These are phyloP conservation scores for Drosophila setifemur DNA, from an alignment of 1,140 invertebrate genomes.

Conservation along the genomic window DNA sequence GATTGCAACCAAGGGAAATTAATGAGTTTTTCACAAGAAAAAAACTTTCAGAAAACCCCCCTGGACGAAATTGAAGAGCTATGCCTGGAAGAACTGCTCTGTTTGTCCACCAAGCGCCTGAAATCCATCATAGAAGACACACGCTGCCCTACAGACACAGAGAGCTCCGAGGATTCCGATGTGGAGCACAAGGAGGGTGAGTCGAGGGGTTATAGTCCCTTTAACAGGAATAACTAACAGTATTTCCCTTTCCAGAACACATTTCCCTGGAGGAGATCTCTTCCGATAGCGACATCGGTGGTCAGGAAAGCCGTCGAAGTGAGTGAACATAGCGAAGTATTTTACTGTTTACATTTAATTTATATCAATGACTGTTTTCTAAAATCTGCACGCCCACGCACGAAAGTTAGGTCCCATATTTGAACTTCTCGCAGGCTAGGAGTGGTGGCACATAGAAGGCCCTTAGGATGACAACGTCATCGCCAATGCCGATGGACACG, in stretches of 20 bases:
- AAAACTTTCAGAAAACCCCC: slow-evolving; percentile 79
- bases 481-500: slow-evolving; percentile 52
- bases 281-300: slow-evolving; percentile 83
- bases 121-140: slow-evolving; percentile 84
- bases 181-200: slow-evolving; percentile 71
- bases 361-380: slow-evolving; percentile 11
- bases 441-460: slow-evolving; percentile 70
- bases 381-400: slow-evolving; percentile 49
- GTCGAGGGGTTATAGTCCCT: background rate
- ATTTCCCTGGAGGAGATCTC: slow-evolving; percentile 86
- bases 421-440: slow-evolving; percentile 67
- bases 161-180: slow-evolving; percentile 83
- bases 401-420: slow-evolving; percentile 49
- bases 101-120: slow-evolving; percentile 85
- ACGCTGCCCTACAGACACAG: slow-evolving; percentile 84
- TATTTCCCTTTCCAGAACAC: slow-evolving; percentile 81
- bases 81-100: slow-evolving; percentile 85
- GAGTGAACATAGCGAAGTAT: slow-evolving; percentile 1
- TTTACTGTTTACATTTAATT: slow-evolving; percentile 47
- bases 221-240: background rate
- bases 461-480: slow-evolving; percentile 68
- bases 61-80: slow-evolving; percentile 86
- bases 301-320: slow-evolving; percentile 48
- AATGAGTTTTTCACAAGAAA: too few relatives aligned
- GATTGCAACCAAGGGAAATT: too few relatives aligned